Evolutionary conservation across 53 echinoderm and acorn worm genomes (phyloP), one percentile per base, ranked within the genome.

Genomic region (Mesocentrotus franciscanus): DNA sequence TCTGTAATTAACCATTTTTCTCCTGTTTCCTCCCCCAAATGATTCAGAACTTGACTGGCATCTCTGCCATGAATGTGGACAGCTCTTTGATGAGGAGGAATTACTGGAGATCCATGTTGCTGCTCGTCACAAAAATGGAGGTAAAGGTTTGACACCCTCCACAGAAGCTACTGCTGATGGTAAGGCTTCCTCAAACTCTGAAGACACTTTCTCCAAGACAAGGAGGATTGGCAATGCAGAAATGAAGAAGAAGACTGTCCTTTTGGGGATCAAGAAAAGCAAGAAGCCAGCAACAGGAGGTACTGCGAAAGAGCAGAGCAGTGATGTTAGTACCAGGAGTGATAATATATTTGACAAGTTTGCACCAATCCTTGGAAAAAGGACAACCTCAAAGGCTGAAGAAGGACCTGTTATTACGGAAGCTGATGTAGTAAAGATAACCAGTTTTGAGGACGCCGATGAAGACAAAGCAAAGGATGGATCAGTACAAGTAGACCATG

Each of bases 21-120:
- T 24, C 22, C 17, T 42, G 42, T 7, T 84, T 84, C 55, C 9
- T 24, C 22, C 18, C 27, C 39, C 35, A 34, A 15, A 58, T 29
- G 27, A 57, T 59, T 56, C 87, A 87, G 87, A 87, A 57, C 87
- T 87, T 20, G 83, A 83, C 10, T 81, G 59, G 58, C 79, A 94
- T 78, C 60, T 94, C 34, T 81, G 94, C 11, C 59, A 81, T 94
- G 94, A 94, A 60, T 94, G 94, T 94, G 94, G 94, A 60, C 79
- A 94, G 20, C 94, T 79, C 35, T 94, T 94, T 81, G 79, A 94
- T 33, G 83, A 94, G 26, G 94, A 94, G 56, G 94, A 78, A 61
- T 22, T n/a, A 0, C 94, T 94, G 2, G 79, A 94, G 58, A 60
- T 61, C 18, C 94, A 94, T 81, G 83, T 81, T 36, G 83, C 83